Base-by-base conservation (phyloP, 1,140 invertebrate genomes). In the Calosoma granatense region DNA sequence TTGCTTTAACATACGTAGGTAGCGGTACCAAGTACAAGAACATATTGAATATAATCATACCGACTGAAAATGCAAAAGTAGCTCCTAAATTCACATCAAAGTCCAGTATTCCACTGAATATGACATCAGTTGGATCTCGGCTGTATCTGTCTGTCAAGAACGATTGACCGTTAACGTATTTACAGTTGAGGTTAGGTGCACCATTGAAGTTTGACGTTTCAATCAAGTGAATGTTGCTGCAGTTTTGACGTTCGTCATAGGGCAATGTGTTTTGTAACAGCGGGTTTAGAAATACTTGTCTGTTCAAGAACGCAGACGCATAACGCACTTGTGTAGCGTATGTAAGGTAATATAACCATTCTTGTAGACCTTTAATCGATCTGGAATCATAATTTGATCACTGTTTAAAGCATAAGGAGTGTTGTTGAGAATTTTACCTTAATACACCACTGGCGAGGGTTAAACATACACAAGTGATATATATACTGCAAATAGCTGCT, bases 11-110 rank as follows among this genome's bases (percentile, higher is more conserved):
- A 67, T 86, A 90, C n/a, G 84, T 81, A 0, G 92, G 90, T 56
- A 94, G 69, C 0, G 91, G 91, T 59, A 94, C 79, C 12, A 92
- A 71, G 72, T 94, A 94, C 15, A 94, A 72, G 54, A 95, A 78
- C 63, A 90, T 83, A 67, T 94, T 94, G 0, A 93, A 76, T 52
- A 93, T 76, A 58, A 88, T 83, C 54, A 92, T 79, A 9, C 86
- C 87, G 3, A 88, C 72, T 0, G 87, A 84, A 67, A 94, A 94
- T 0, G 86, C 88, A 59, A 92, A 83, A 0, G 86, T 86, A n/a
- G 93, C 81, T 0, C 87, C 81, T 51, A 93, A 79, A 76, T 92
- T 92, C 19, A 85, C 75, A 58, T 88, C 83, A 2, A 81, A 70
- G 60, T 87, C 82, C 12, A 90, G 72, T 21, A 84, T 81, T 39